A percentile compares a stretch with the other conserved stretches of the same genome.
phyloP scores from a whole-genome alignment of 2,888 invertebrate species.

The Spisula subtruncata region DNA sequence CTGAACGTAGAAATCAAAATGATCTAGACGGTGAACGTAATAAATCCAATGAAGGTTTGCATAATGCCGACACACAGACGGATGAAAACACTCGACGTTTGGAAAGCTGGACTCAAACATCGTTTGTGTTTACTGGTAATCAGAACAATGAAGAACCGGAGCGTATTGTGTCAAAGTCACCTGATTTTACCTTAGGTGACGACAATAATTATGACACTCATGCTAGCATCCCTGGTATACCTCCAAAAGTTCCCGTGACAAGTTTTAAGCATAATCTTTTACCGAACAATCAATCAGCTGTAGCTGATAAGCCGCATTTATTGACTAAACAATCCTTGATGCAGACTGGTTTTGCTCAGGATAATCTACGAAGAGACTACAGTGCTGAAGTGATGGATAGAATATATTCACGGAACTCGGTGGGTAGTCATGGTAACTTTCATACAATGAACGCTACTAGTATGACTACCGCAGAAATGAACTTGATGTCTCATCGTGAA shows the following conservation, averaged over 20 bases:
- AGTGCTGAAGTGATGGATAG: constrained; percentile 63
- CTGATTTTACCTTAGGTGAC: not conserved
- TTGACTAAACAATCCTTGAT: constrained; percentile 76
- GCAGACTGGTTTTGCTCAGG: constrained; percentile 77
- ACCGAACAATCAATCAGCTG: constrained; percentile 49
- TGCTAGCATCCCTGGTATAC: constrained; percentile 16
- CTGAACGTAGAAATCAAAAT: not conserved
- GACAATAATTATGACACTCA: constrained; percentile 18
- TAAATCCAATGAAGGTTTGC: constrained; percentile 13
- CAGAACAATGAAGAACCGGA: constrained; percentile 51
- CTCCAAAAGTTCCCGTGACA: constrained; percentile 58
- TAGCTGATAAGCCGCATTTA: constrained; percentile 68
- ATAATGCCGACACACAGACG: constrained; percentile 53
- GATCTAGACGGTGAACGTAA: not conserved
- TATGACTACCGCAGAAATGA: not conserved
- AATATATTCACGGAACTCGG: constrained; percentile 52
- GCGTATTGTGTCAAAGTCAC: not conserved
- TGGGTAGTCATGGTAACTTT: constrained; percentile 23
- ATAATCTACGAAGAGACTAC: constrained; percentile 73
- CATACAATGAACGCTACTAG: constrained; percentile 40
- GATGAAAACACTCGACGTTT: constrained; percentile 28
- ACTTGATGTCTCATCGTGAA: not conserved
- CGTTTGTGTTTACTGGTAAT: constrained; percentile 57
- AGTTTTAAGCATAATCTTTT: constrained; percentile 70
- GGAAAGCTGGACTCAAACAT: constrained; percentile 71